Percentiles rank a stretch among this genome's conserved stretches.
These are phyloP conservation scores for Sylvietta virens DNA, from an alignment of 2,113 vertebrate genomes.

Conservation along the genomic window DNA sequence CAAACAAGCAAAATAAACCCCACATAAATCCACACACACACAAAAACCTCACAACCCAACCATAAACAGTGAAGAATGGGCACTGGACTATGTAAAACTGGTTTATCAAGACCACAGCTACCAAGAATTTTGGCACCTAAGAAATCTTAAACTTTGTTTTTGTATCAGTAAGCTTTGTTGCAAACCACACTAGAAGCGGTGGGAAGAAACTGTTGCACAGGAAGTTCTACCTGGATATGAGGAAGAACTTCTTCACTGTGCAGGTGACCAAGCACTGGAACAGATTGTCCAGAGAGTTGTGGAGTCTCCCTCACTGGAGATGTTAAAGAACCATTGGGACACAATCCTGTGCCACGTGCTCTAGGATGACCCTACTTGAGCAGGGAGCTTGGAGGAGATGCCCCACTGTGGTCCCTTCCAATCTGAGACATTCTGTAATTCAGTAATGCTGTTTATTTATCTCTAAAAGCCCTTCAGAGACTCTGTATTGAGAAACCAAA, in stretches of 20 bases:
- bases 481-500: not conserved
- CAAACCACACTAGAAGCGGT: not conserved
- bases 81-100: not conserved
- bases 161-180: not conserved
- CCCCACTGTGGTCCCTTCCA: not conserved
- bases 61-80: not conserved
- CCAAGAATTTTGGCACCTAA: not conserved
- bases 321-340: not conserved
- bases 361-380: not conserved
- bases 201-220: not conserved
- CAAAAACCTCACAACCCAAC: not conserved
- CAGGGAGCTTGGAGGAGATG: not conserved
- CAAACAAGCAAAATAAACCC: not conserved
- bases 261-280: rapidly evolving
- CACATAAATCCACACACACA: not conserved
- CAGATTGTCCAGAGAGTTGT: not conserved
- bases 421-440: not conserved
- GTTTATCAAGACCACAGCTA: not conserved
- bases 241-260: not conserved
- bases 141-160: not conserved
- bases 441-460: not conserved
- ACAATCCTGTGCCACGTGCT: not conserved
- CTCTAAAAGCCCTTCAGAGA: not conserved
- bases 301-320: not conserved
- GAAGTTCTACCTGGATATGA: not conserved